Percentiles rank a stretch among this genome's conserved stretches.
Conservation (phyloP, 2,113 vertebrate genomes). For the Melanostigma gelatinosum region DNA sequence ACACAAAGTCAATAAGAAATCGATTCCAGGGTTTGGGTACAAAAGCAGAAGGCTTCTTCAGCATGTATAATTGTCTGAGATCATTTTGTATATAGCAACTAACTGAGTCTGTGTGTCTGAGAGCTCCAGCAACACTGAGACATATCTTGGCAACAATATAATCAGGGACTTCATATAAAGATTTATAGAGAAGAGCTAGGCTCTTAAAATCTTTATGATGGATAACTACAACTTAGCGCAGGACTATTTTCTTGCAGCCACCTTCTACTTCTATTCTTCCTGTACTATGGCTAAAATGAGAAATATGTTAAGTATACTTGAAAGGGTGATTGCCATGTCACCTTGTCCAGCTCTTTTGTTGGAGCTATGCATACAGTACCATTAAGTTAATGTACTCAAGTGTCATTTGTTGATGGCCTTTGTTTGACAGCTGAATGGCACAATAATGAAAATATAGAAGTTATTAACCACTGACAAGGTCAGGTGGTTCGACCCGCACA, state of each 20-base stretch:
- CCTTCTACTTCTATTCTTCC: not conserved
- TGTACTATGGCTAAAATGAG: not conserved
- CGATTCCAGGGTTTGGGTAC: not conserved
- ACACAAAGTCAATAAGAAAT: not conserved
- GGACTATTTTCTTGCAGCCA: not conserved
- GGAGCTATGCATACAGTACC: constrained; percentile 56
- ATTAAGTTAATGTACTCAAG: constrained; percentile 68
- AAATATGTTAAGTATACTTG: constrained; percentile 49
- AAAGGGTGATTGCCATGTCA: constrained; percentile 63
- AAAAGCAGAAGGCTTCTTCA: not conserved
- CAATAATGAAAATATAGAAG: constrained; percentile 69
- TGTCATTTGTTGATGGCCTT: constrained; percentile 67
- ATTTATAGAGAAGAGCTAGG: constrained; percentile 3
- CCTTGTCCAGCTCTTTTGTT: constrained; percentile 53
- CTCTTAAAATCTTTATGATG: constrained; percentile 13
- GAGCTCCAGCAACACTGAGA: not conserved
- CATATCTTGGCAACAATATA: constrained; percentile 11
- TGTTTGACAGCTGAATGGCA: constrained; percentile 65
- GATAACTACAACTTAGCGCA: not conserved
- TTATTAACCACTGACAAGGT: constrained; percentile 67
- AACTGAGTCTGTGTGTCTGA: not conserved
- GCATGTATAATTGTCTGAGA: not conserved
- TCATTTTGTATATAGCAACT: not conserved
- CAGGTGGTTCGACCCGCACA: constrained; percentile 59
- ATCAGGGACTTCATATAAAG: not conserved